These are phyloP conservation scores for Pseudopodoces humilis DNA, from an alignment of 2,113 vertebrate genomes.

Conservation along the genomic window DNA sequence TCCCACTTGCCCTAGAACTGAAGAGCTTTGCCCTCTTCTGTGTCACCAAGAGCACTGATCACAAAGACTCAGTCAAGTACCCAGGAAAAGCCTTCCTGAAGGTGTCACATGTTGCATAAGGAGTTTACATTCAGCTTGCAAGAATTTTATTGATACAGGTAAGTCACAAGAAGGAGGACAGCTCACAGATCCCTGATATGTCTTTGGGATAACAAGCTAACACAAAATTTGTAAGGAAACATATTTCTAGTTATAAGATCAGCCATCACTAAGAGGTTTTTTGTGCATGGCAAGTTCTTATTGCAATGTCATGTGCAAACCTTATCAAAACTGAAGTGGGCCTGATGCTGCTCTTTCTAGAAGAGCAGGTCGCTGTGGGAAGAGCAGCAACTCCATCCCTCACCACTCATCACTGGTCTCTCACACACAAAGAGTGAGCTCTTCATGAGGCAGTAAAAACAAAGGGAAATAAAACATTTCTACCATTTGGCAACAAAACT, in stretches of 20 bases:
- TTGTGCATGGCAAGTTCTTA: background rate
- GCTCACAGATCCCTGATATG: background rate
- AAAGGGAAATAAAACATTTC: background rate
- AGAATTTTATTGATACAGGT: background rate
- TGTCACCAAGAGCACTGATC: background rate
- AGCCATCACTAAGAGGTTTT: background rate
- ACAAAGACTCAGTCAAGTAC: background rate
- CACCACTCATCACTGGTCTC: background rate
- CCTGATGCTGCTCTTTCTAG: background rate
- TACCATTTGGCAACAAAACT: background rate
- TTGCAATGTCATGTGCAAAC: background rate
- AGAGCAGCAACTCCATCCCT: background rate
- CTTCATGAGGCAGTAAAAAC: background rate
- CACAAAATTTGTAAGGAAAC: background rate
- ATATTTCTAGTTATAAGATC: background rate
- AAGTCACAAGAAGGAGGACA: background rate
- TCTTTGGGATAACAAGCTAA: background rate
- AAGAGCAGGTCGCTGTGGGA: background rate
- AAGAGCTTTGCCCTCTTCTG: background rate
- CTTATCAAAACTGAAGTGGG: background rate
- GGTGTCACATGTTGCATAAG: fast-evolving
- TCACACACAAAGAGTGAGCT: background rate
- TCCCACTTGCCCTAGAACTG: background rate
- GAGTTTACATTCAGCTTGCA: background rate
- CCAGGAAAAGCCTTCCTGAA: background rate